Conservation (phyloP, 2,113 vertebrate species). For the Chelonoidis abingdonii region DNA sequence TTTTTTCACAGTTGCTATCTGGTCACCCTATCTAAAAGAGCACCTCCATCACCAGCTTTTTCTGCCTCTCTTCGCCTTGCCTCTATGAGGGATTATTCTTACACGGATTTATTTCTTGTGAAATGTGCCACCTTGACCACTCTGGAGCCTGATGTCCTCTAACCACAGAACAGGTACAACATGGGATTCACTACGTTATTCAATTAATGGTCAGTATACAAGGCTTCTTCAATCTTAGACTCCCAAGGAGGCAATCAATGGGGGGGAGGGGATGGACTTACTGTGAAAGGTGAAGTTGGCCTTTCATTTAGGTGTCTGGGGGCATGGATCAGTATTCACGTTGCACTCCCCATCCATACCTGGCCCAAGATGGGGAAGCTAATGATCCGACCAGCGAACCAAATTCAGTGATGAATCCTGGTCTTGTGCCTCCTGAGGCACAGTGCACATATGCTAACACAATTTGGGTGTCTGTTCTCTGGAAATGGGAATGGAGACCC, state of each 20-base stretch:
- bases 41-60: not conserved
- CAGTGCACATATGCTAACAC: too few relatives aligned
- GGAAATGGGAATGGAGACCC: not conserved
- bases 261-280: not conserved
- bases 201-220: fast-evolving
- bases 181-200: fast-evolving
- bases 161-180: fast-evolving
- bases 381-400: too few relatives aligned
- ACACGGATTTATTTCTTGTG: not conserved
- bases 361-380: too few relatives aligned
- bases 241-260: not conserved
- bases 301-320: not conserved
- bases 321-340: too few relatives aligned
- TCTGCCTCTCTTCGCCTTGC: not conserved
- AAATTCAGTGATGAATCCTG: too few relatives aligned
- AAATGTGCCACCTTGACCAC: not conserved
- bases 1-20: too few relatives aligned
- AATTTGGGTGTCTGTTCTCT: not conserved
- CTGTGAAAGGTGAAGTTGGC: not conserved
- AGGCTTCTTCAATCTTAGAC: not conserved
- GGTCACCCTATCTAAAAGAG: not conserved
- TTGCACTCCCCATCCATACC: too few relatives aligned
- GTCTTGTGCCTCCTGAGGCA: too few relatives aligned
- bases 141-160: not conserved
- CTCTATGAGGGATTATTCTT: not conserved